Evolutionary conservation across 2,888 invertebrate genomes (phyloP).

Genomic region (Trichacis sp.): DNA sequence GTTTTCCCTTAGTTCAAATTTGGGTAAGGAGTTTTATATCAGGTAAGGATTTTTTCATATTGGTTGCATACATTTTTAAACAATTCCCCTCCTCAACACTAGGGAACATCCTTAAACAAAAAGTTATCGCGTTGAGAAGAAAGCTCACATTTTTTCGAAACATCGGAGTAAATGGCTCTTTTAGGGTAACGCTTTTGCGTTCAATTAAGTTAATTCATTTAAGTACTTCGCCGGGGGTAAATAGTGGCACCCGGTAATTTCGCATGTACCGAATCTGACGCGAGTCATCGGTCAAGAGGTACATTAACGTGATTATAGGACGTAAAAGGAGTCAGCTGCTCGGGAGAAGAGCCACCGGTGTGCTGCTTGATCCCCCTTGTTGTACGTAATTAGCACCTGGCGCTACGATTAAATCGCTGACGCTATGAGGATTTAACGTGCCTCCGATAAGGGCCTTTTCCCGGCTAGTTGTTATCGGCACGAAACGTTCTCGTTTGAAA

Average conservation of each 20-base stretch:
- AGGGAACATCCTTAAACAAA: too few relatives aligned
- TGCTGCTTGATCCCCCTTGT: slow-evolving; percentile 23
- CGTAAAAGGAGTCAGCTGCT: slow-evolving; percentile 38
- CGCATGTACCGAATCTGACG: slow-evolving; percentile 14
- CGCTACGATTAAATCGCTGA: slow-evolving; percentile 45
- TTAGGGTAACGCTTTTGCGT: neutral
- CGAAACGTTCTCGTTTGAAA: too few relatives aligned
- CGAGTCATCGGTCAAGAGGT: slow-evolving; percentile 15
- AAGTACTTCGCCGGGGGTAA: neutral
- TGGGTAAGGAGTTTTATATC: too few relatives aligned
- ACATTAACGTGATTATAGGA: slow-evolving; percentile 42
- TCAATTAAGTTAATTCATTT: neutral
- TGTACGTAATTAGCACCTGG: slow-evolving; percentile 46
- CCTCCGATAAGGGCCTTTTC: slow-evolving; percentile 35
- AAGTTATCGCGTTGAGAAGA: too few relatives aligned
- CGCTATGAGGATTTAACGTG: slow-evolving; percentile 35
- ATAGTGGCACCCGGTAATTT: slow-evolving; percentile 18
- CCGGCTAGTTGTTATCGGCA: slow-evolving; percentile 20
- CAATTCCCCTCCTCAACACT: too few relatives aligned
- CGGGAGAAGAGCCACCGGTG: slow-evolving; percentile 32
- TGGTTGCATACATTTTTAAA: too few relatives aligned
- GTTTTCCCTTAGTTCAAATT: too few relatives aligned
- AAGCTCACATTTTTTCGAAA: neutral
- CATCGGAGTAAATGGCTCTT: neutral
- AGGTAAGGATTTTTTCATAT: too few relatives aligned